These are phyloP conservation scores for Acrobasis repandana DNA, from an alignment of 2,888 invertebrate genomes.

Conservation along the genomic window DNA sequence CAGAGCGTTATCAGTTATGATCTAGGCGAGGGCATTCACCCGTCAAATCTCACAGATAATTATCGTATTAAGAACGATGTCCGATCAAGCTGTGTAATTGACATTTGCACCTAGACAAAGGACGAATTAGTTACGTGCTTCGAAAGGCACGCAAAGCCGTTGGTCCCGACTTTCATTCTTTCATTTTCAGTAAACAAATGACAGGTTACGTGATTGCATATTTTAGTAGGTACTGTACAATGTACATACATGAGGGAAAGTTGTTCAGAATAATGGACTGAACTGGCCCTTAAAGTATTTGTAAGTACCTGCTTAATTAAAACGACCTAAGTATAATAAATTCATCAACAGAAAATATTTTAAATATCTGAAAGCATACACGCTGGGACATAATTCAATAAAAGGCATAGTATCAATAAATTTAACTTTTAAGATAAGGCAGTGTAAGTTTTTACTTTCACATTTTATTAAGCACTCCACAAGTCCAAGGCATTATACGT, in stretches of 20 bases:
- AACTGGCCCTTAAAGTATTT: too few species aligned
- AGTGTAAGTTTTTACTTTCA: not conserved
- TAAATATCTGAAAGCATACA: not conserved
- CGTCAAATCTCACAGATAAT: slow-evolving; percentile 25
- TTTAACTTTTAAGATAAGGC: not conserved
- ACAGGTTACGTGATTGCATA: too few species aligned
- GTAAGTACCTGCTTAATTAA: too few species aligned
- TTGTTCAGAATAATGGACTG: too few species aligned
- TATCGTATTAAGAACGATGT: slow-evolving; percentile 19
- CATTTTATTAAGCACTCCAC: not conserved
- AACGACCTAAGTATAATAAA: too few species aligned
- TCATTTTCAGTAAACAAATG: too few species aligned
- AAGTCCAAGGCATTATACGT: not conserved
- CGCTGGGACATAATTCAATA: not conserved
- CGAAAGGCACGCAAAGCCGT: too few species aligned
- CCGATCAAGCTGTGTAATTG: slow-evolving; percentile 20
- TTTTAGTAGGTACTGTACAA: too few species aligned
- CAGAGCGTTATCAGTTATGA: slow-evolving; percentile 43
- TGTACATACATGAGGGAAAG: too few species aligned
- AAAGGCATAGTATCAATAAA: not conserved
- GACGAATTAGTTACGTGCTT: too few species aligned
- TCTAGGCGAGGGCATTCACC: slow-evolving; percentile 46
- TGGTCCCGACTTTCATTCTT: too few species aligned
- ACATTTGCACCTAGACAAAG: not conserved
- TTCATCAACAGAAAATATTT: too few species aligned